A percentile compares a stretch with the other conserved stretches of the same genome.
phyloP scores from a whole-genome alignment of 2,888 invertebrate genomes.

The Eulithis prunata region DNA sequence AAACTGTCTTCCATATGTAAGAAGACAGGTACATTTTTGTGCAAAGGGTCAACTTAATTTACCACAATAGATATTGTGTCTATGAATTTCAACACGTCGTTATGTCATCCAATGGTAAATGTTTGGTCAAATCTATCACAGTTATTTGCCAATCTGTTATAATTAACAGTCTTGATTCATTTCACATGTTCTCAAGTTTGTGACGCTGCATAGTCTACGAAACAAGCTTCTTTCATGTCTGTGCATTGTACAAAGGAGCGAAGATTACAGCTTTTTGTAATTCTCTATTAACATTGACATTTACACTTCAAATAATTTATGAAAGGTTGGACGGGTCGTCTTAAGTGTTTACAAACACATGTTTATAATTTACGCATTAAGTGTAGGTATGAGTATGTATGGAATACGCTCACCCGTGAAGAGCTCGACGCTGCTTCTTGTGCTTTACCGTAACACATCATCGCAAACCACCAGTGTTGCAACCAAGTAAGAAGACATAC shows the following conservation, averaged over 20 bases:
- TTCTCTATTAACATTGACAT: constrained; percentile 73
- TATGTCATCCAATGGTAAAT: constrained; percentile 4
- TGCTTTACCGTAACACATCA: constrained; percentile 58
- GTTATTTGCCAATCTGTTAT: constrained; percentile 3
- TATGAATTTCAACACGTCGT: constrained; percentile 12
- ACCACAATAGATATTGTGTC: too few species aligned
- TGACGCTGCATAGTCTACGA: constrained; percentile 8
- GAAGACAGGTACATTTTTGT: too few species aligned
- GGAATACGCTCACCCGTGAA: constrained; percentile 44
- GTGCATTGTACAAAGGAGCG: constrained; percentile 19
- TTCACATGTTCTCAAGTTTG: constrained; percentile 15
- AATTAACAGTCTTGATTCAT: not conserved
- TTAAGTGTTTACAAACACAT: constrained; percentile 61
- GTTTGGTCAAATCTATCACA: constrained; percentile 11
- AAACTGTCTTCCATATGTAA: too few species aligned
- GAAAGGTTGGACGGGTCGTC: constrained; percentile 59
- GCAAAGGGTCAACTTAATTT: too few species aligned
- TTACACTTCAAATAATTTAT: constrained; percentile 65
- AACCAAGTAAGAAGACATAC: constrained; percentile 72
- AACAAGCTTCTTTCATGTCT: constrained; percentile 10
- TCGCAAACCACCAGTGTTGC: constrained; percentile 63
- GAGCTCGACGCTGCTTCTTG: constrained; percentile 54
- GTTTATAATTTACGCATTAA: constrained; percentile 40
- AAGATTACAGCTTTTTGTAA: constrained; percentile 53
- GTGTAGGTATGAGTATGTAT: constrained; percentile 26